Evolutionary conservation across 2,113 vertebrate genomes (phyloP), one percentile per base, ranked within the genome.

Genomic region (Elanoides forficatus): DNA sequence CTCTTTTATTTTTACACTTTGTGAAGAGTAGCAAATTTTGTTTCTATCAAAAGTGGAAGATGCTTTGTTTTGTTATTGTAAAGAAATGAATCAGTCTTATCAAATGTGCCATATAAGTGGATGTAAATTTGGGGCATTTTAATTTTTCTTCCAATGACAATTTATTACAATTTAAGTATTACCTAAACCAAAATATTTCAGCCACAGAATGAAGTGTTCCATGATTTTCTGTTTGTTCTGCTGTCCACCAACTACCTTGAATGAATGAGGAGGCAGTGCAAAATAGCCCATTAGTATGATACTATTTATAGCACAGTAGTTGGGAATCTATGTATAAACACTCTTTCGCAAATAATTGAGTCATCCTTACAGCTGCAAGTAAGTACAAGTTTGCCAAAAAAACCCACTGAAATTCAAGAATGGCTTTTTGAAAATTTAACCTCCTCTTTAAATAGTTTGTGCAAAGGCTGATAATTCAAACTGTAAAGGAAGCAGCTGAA

Each of bases 351-450:
- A 95, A 66, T 75, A 96, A 74, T 48, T 92, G 60, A 94, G 66
- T 96, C 78, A 84, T 91, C 78, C 30, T 91, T 96, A 81, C 91
- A 96, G 91, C 81, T 96, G 83, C 89, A 87, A 86, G 30, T 80
- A 85, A 72, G 36, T 66, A 60, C 11, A 83, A 73, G 10, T 83
- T 71, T 84, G 60, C 58, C 56, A 88, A 63, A 63, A 91, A 43
- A 4, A 3, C 40, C 30, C 23, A 56, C 32, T 81, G 20, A 25
- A 70, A 36, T 65, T 81, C 55, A 66, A 78, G 68, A 84, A 84
- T 38, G 19, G 11, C 2, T 80, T 80, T 89, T 93, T 78, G n/a
- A 96, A 45, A 90, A 38, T 85, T 53, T 83, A 76, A 10, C 4
- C 34, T 42, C 11, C 27, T 72, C 16, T 83, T 70, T 72, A 76